Evolutionary conservation across 1,140 invertebrate species (phyloP).

Genomic region (Nephotettix cincticeps): DNA sequence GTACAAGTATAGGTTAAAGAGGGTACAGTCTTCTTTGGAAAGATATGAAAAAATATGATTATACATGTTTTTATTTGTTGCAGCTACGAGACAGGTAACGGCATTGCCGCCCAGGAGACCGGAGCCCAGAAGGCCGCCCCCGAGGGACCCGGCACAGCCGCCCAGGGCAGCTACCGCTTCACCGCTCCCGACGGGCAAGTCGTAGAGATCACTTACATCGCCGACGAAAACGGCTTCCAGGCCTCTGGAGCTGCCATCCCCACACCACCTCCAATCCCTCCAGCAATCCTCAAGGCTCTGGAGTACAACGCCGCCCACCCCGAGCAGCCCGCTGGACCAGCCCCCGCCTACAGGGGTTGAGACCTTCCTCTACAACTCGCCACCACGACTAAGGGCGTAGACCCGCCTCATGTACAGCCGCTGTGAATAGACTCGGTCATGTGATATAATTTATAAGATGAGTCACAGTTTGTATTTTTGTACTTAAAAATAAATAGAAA

Average conservation of each 20-base stretch:
- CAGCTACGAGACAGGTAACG: constrained; percentile 68
- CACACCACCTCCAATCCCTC: constrained; percentile 70
- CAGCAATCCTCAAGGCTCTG: constrained; percentile 47
- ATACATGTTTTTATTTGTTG: constrained; percentile 46
- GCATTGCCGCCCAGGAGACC: constrained; percentile 63
- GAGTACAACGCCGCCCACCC: constrained; percentile 52
- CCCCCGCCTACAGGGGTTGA: not conserved
- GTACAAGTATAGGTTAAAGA: too few species aligned
- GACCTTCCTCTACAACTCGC: not conserved
- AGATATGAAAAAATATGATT: too few species aligned
- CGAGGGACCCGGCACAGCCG: constrained; percentile 51
- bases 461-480: not conserved
- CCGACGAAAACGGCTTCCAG: constrained; percentile 76
- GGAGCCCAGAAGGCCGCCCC: constrained; percentile 67
- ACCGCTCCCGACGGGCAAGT: constrained; percentile 60
- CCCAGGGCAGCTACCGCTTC: constrained; percentile 64
- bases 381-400: too few species aligned
- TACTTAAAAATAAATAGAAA: too few species aligned
- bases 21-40: too few species aligned
- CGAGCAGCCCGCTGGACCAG: constrained; percentile 1
- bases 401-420: too few species aligned
- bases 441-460: not conserved
- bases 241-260: constrained; percentile 69
- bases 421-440: not conserved
- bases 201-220: constrained; percentile 65